Evolutionary conservation across 2,888 invertebrate genomes (phyloP), one percentile per base, ranked within the genome.

Genomic region (Heliconius cydno): DNA sequence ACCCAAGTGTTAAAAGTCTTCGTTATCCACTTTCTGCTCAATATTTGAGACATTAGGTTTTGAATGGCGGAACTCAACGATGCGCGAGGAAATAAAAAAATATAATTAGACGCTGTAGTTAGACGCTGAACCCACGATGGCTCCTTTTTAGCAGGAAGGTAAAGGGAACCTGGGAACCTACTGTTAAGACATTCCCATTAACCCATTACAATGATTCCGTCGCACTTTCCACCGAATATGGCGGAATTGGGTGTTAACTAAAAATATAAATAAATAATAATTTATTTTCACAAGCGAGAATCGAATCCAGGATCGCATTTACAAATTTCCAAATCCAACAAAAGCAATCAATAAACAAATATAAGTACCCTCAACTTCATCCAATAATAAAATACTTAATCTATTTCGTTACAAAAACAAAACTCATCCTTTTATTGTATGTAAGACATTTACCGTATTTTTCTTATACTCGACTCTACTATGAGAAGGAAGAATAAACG

Each of bases 401-500:
- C 13, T 25, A 41, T 41, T 41, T 41, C 41, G 60, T 60, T 15
- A 73, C 60, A 60, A 7, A 60, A 73, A 34, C 34, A 15, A 34
- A 60, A 34, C 60, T 73, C 60, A 6, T 73, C 13, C 30, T 57
- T 60, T 34, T 60, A 38, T 73, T 34, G 12, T 57, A 38, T 15
- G 13, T 57, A 73, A 73, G 60, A 73, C 60, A 30, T 57, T 60
- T 25, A 60, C 6, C 57, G 60, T 79, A 80, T 83, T 80, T 81
- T 81, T 78, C 67, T 76, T 68, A 66, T 66, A 78, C 73, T 78
- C 82, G 70, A 78, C 71, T 77, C 82, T 77, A 82, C 82, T 79
- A 57, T 57, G 57, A 57, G 57, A 57, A 79, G 79, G 79, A 67
- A 70, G 57, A 79, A 80, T 77, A 79, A 82, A 84, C 80, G 80